Evolutionary conservation across 2,113 vertebrate genomes (phyloP), one percentile per base, ranked within the genome.

Genomic region (Nettapus auritus): DNA sequence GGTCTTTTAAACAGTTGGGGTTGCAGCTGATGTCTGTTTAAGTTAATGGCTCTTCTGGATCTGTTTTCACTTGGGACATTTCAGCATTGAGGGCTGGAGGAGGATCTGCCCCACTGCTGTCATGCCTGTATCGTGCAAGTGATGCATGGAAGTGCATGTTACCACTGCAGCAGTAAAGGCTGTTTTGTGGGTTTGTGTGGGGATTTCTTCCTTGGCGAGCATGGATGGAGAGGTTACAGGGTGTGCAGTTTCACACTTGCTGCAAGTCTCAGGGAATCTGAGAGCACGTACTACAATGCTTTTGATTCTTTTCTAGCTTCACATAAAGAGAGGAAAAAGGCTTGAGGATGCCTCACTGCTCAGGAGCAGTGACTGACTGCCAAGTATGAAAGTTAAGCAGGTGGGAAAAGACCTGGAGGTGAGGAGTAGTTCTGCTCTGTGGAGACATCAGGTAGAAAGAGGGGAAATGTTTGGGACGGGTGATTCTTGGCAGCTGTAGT

Each of bases 121-220:
- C 50, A 29, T 31, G 1, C 8, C 36, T 34, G 0, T n/a, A 1
- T 29, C 44, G 1, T 66, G 22, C 22, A 46, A 34, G 3, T 9
- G 38, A 31, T 59, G 56, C 66, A 18, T 13, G 57, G 55, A 22
- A 25, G 19, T 38, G 16, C 9, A 6, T 1, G 0, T 34, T 12
- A 36, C 23, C 23, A 14, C n/a, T 79, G 57, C 46, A 76, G 71
- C 36, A 38, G 1, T 8, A 9, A 36, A 67, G 29, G 16, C 1
- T 31, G 33, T 44, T 34, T 13, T 6, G 9, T 23, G 50, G 13
- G 34, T 4, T 53, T 84, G 18, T 56, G 2, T n/a, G 55, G n/a
- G 12, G 5, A 59, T 68, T 86, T 80, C 33, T 56, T 3, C 31
- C 34, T 57, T 50, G 26, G 26, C 28, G 25, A 52, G 60, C 25